Conservation (phyloP, 2,888 invertebrate species). For the Gandaritis pyraliata region DNA sequence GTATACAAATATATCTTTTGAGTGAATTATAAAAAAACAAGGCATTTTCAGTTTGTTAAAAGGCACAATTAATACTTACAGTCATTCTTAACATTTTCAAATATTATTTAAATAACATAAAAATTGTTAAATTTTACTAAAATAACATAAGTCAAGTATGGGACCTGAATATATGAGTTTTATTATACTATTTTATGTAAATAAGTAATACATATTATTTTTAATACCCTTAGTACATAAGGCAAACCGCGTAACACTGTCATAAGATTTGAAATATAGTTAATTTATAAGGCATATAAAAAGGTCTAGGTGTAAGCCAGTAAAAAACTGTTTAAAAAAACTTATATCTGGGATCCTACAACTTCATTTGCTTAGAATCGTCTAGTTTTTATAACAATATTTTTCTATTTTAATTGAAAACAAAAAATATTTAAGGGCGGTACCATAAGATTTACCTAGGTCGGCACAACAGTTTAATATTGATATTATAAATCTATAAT, state of each 20-base stretch:
- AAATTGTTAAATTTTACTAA: background rate
- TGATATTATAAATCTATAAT: too few species aligned
- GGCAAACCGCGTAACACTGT: conserved; percentile 8
- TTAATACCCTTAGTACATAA: conserved; percentile 14
- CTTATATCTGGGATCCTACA: too few species aligned
- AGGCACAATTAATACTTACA: conserved; percentile 25
- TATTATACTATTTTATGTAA: conserved; percentile 1
- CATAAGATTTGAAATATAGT: conserved; percentile 21
- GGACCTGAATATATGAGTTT: background rate
- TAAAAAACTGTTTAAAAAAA: too few species aligned
- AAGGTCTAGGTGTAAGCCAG: too few species aligned
- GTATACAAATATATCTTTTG: conserved; percentile 19
- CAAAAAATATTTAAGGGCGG: too few species aligned
- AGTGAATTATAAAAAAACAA: conserved; percentile 13
- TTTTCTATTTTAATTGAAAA: too few species aligned
- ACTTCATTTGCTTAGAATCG: too few species aligned
- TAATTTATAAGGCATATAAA: conserved; percentile 19
- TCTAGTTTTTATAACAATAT: too few species aligned
- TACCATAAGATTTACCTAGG: too few species aligned
- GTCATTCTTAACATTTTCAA: conserved; percentile 4
- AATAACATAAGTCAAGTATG: background rate
- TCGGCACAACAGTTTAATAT: too few species aligned
- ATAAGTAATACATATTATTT: conserved; percentile 3
- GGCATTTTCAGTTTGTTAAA: conserved; percentile 15
- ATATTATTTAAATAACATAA: background rate